These are phyloP conservation scores for Mimachlamys varia DNA, from an alignment of 2,888 invertebrate species.

Conservation along the genomic window DNA sequence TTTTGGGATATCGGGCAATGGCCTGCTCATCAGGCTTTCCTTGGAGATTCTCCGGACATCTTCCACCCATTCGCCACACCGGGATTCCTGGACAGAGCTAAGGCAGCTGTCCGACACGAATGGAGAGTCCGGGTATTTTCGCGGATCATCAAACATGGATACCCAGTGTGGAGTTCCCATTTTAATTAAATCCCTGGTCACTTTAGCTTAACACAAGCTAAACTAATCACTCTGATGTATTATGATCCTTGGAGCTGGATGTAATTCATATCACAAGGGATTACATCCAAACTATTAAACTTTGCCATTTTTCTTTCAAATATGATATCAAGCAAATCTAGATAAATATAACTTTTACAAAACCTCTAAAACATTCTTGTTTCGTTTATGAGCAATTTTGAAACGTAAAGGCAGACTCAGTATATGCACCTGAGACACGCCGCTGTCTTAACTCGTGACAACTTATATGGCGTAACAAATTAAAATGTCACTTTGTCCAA, in stretches of 20 bases:
- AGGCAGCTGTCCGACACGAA: neutral
- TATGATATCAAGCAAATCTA: neutral
- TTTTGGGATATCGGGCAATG: neutral
- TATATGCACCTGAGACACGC: neutral
- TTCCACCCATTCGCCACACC: neutral
- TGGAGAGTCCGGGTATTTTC: neutral
- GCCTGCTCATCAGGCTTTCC: constrained; percentile 3
- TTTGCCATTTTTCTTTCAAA: neutral
- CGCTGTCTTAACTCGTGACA: neutral
- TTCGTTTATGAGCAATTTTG: neutral
- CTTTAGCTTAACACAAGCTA: neutral
- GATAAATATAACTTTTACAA: neutral
- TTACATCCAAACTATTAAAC: neutral
- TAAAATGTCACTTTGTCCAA: neutral
- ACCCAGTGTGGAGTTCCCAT: constrained; percentile 24
- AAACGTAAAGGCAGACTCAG: neutral
- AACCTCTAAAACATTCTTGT: neutral
- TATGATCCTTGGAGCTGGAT: neutral
- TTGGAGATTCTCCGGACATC: constrained; percentile 10
- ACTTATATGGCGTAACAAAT: neutral
- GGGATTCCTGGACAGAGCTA: neutral
- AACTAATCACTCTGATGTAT: neutral
- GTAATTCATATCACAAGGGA: neutral
- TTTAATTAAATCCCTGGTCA: neutral
- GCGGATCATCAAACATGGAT: neutral